A percentile compares a stretch with the other conserved stretches of the same genome.
These are phyloP conservation scores for Theretra japonica DNA, from an alignment of 2,888 invertebrate species.

Conservation along the genomic window DNA sequence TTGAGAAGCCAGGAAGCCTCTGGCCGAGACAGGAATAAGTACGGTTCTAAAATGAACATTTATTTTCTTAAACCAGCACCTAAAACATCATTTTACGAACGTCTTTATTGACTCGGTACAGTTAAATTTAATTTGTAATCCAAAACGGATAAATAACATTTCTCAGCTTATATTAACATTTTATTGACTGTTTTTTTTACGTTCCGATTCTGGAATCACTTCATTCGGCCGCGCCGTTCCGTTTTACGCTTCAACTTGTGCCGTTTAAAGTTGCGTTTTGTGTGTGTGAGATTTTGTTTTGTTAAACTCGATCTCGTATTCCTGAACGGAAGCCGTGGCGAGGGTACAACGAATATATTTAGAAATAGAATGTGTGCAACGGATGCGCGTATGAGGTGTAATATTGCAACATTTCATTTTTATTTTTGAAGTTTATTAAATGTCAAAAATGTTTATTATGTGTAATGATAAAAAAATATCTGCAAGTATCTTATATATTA, in stretches of 20 bases:
- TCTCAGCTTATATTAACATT: constrained; percentile 27
- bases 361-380: constrained; percentile 57
- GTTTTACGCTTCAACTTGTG: constrained; percentile 6
- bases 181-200: constrained; percentile 32
- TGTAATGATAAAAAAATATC: too few relatives aligned
- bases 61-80: constrained; percentile 8
- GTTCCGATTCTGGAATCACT: constrained; percentile 41
- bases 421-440: constrained; percentile 30
- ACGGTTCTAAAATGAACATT: constrained; percentile 14
- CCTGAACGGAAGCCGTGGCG: constrained; percentile 60
- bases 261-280: constrained; percentile 38
- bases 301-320: constrained; percentile 57
- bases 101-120: constrained; percentile 27
- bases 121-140: constrained; percentile 28
- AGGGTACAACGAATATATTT: constrained; percentile 57
- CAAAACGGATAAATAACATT: constrained; percentile 28
- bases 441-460: not conserved
- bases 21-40: not conserved
- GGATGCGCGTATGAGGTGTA: constrained; percentile 66
- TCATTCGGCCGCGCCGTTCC: constrained; percentile 26
- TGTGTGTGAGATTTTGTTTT: constrained; percentile 49
- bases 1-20: not conserved
- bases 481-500: too few relatives aligned
- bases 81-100: constrained; percentile 23
- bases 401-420: constrained; percentile 55